Evolutionary conservation across 2,113 vertebrate species (phyloP), one percentile per base, ranked within the genome.

Genomic region (Microtus montanus): DNA sequence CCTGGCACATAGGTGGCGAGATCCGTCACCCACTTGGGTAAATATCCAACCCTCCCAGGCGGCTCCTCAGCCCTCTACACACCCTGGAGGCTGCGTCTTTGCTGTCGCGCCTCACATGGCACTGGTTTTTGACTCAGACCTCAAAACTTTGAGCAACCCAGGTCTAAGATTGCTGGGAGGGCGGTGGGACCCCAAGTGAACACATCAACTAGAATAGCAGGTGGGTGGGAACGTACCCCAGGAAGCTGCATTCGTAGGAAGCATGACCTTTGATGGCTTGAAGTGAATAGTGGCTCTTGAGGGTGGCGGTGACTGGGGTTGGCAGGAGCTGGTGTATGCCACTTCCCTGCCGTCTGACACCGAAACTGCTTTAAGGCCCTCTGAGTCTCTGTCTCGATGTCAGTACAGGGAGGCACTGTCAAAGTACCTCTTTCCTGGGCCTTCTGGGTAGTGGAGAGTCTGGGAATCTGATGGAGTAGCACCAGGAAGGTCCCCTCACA

Each of bases 41-140:
- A 8, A 33, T n/a, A 15, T 5, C 14, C 2, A 41, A 41, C 6
- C 6, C n/a, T 75, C 44, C 38, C 78, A 33, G 74, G 19, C 20
- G 3, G 68, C 89, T 20, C 11, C 20, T 61, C 52, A 22, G 64
- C 38, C 0, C 10, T 80, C 52, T 38, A 15, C 12, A 44, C 19
- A 28, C 58, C 58, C 85, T 3, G 3, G 26, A 28, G 63, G 61
- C 58, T 2, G 54, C 5, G 2, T 47, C 78, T 26, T 82, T 15
- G 7, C 52, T 47, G 1, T 49, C n/a, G 4, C 0, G 7, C 82
- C 61, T 35, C 77, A 35, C 8, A 1, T 0, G 1, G 12, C 11
- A 30, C 61, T 86, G 22, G 41, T 13, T 20, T 68, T 17, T 2
- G 3, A 61, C 49, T 41, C 70, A 44, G 63, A 12, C 84, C 35